These are phyloP conservation scores for Dreissena polymorpha DNA, from an alignment of 1,140 invertebrate species.

Conservation along the genomic window DNA sequence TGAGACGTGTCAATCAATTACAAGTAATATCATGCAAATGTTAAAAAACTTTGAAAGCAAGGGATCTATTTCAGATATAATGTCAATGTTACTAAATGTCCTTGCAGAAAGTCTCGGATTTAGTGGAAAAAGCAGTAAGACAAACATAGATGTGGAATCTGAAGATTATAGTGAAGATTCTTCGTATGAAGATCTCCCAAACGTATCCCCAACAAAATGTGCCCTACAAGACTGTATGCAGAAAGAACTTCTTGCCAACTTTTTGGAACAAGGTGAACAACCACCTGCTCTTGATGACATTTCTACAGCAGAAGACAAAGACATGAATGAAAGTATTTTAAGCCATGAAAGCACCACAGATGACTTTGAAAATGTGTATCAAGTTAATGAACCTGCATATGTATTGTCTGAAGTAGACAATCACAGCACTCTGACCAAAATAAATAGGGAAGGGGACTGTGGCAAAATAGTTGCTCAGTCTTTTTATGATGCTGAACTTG, in stretches of 20 bases:
- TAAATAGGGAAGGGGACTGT: too few relatives aligned
- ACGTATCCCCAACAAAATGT: background rate
- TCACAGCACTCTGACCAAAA: too few relatives aligned
- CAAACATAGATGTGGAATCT: background rate
- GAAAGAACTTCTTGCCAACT: slow-evolving; percentile 31
- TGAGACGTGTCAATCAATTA: background rate
- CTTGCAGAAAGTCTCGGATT: slow-evolving; percentile 48
- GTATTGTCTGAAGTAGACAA: too few relatives aligned
- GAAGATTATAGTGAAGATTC: slow-evolving; percentile 3
- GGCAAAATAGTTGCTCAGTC: too few relatives aligned
- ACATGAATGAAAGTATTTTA: background rate
- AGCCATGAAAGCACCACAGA: too few relatives aligned
- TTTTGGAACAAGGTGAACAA: slow-evolving; percentile 36
- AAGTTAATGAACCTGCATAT: too few relatives aligned
- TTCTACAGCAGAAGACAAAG: slow-evolving; percentile 15
- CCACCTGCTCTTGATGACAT: slow-evolving; percentile 44
- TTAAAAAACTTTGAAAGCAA: slow-evolving; percentile 38
- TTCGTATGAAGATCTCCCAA: background rate
- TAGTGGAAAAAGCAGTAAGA: slow-evolving; percentile 5
- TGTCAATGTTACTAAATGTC: slow-evolving; percentile 42
- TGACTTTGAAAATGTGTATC: too few relatives aligned
- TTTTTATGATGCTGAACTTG: too few relatives aligned
- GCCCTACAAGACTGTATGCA: background rate
- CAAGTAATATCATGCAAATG: slow-evolving; percentile 50
- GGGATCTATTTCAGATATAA: slow-evolving; percentile 45